phyloP scores from a whole-genome alignment of 2,888 invertebrate genomes.

The Phymatocera aterrima region DNA sequence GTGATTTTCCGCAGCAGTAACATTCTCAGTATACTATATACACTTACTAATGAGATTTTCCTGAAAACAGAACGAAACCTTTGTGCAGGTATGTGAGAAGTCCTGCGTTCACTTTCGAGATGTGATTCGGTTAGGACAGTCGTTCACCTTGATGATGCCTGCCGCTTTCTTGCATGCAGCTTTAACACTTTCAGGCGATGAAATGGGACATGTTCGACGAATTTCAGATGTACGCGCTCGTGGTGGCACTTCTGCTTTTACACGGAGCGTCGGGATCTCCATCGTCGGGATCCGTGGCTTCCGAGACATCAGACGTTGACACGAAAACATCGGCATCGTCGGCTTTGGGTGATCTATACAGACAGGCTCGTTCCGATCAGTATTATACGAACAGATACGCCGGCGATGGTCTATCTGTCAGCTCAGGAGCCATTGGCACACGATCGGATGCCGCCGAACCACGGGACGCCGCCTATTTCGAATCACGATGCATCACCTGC shows the following conservation, averaged over 20 bases:
- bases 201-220: neutral
- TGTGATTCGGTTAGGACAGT: too few species aligned
- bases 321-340: conserved; percentile 59
- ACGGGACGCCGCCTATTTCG: conserved; percentile 67
- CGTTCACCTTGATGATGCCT: too few species aligned
- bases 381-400: conserved; percentile 62
- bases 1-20: conserved; percentile 1
- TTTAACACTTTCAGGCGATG: neutral
- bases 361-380: conserved; percentile 66
- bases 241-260: conserved; percentile 27
- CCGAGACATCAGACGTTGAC: conserved; percentile 16
- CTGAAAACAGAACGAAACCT: too few species aligned
- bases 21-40: neutral
- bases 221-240: conserved; percentile 24
- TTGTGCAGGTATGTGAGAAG: too few species aligned
- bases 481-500: conserved; percentile 69
- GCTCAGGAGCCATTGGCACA: conserved; percentile 59
- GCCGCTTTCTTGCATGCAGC: too few species aligned
- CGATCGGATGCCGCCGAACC: conserved; percentile 63
- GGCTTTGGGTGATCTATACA: conserved; percentile 64
- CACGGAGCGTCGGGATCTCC: neutral
- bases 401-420: conserved; percentile 59
- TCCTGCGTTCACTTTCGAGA: too few species aligned
- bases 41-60: conserved; percentile 29
- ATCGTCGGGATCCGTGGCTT: conserved; percentile 6